Evolutionary conservation across 2,113 vertebrate genomes (phyloP).

Genomic region (Pteruthius melanotis): DNA sequence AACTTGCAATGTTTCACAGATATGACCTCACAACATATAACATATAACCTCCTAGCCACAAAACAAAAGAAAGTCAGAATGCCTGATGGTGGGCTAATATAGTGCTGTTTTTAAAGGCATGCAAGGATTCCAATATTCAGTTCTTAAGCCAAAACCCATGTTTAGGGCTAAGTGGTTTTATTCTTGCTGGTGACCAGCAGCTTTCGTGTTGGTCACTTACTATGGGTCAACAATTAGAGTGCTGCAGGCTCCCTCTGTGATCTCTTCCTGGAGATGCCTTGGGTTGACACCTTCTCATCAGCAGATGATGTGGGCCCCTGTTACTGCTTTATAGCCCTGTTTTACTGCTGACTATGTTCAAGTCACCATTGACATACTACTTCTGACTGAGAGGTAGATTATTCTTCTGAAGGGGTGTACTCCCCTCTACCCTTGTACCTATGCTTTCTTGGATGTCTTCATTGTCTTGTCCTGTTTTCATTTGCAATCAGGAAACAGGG

Average conservation of each 20-base stretch:
- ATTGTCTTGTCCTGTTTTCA: background rate
- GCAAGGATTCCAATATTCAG: background rate
- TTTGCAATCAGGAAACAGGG: background rate
- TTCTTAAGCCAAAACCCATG: background rate
- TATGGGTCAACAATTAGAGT: accelerated
- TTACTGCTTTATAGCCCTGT: background rate
- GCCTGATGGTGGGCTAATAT: background rate
- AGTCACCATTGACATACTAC: accelerated
- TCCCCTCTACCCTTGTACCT: background rate
- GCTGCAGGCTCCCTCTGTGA: background rate
- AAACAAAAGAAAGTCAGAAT: background rate
- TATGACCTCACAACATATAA: background rate
- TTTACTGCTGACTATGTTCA: background rate
- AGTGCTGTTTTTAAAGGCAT: background rate
- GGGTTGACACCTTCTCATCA: background rate
- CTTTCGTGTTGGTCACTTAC: background rate
- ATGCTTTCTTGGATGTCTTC: background rate
- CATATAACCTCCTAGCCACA: background rate
- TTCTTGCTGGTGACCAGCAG: background rate
- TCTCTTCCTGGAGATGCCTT: background rate
- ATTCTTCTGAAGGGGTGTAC: background rate
- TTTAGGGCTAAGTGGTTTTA: background rate
- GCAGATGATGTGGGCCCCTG: background rate
- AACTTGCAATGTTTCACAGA: background rate
- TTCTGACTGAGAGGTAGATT: background rate